A percentile compares a stretch with the other conserved stretches of the same genome.
phyloP scores from a whole-genome alignment of 37 sponge, comb jelly and placozoan species.

The Halichondria panicea region DNA sequence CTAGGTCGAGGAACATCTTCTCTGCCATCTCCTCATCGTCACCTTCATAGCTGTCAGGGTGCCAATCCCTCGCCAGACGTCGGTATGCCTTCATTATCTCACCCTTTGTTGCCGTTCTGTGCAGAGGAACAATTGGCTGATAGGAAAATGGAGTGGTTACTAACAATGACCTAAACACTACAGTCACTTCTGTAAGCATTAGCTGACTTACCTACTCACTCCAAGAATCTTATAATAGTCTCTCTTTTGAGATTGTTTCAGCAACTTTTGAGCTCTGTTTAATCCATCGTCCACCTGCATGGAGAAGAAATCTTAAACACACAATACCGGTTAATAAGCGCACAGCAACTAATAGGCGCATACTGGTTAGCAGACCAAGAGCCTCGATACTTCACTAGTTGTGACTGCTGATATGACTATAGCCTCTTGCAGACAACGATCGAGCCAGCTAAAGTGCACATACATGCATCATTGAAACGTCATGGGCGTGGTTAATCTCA shows the following conservation, averaged over 20 bases:
- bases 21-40: slow-evolving; percentile 86
- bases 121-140: no score
- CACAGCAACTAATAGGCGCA: not conserved
- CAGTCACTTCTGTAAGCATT: not conserved
- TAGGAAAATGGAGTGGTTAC: no score
- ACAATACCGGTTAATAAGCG: not conserved
- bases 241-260: slow-evolving; percentile 94
- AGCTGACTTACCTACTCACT: slow-evolving; percentile 69
- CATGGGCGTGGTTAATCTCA: no score
- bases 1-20: slow-evolving; percentile 98
- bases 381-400: no score
- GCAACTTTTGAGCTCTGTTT: slow-evolving; percentile 88
- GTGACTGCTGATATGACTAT: no score
- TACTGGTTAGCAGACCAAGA: no score
- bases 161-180: no score
- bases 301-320: not conserved
- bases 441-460: no score
- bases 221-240: slow-evolving; percentile 99
- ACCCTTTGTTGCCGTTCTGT: slow-evolving; percentile 79
- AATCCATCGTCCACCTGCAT: slow-evolving; percentile 82
- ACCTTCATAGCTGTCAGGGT: slow-evolving; percentile 90
- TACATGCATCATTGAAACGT: no score
- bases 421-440: no score
- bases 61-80: slow-evolving; percentile 89
- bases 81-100: slow-evolving; percentile 95